Evolutionary conservation across 2,113 vertebrate genomes (phyloP).

Genomic region (Silurus asotus): DNA sequence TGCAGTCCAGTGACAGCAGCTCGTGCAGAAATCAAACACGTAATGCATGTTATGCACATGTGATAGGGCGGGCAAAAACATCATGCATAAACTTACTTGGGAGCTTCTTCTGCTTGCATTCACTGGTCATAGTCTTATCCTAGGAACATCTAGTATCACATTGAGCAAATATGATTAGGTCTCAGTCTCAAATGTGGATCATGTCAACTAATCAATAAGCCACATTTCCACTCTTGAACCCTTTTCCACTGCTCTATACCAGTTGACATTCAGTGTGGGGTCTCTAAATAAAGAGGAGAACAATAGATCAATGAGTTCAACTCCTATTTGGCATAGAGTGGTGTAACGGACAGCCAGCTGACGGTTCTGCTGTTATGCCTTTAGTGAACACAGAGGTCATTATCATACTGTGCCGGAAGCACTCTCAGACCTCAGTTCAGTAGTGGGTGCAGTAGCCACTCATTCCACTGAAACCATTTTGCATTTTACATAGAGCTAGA

Average conservation of each 20-base stretch:
- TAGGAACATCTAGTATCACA: neutral
- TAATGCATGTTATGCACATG: too few species aligned
- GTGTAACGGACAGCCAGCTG: neutral
- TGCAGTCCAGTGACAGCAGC: neutral
- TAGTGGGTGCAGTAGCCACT: constrained; percentile 58
- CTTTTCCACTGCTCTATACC: neutral
- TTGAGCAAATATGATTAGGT: neutral
- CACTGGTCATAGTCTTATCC: neutral
- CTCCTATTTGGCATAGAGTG: neutral
- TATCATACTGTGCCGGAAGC: neutral
- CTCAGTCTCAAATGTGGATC: neutral
- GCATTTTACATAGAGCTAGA: constrained; percentile 20
- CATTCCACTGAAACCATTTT: constrained; percentile 73
- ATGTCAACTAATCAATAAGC: neutral
- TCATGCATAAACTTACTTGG: neutral
- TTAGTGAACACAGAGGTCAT: neutral
- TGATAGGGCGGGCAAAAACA: neutral
- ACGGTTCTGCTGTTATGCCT: neutral
- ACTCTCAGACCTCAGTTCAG: neutral
- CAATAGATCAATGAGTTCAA: neutral
- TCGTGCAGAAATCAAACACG: too few species aligned
- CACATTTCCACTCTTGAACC: too few species aligned
- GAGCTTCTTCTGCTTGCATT: neutral
- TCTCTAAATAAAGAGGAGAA: neutral
- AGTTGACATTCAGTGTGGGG: neutral